Evolutionary conservation across 2,113 vertebrate species (phyloP).

Genomic region (Tyrannus savana): DNA sequence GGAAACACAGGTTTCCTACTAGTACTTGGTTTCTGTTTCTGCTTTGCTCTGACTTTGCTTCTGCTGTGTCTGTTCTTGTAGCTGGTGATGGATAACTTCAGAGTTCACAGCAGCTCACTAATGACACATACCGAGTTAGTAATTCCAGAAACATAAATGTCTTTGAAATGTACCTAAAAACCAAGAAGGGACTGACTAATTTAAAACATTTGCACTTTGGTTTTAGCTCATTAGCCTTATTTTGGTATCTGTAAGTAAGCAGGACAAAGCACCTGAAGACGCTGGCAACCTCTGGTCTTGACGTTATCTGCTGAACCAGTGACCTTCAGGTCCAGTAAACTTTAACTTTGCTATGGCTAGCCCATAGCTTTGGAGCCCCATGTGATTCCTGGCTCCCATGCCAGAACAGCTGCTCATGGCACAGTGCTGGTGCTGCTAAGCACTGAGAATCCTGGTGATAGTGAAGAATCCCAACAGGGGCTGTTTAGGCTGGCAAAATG

Average conservation of each 20-base stretch:
- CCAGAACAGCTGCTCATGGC: rapidly evolving
- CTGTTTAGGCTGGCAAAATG: neutral
- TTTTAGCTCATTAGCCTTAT: neutral
- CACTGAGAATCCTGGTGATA: rapidly evolving
- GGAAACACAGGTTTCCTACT: neutral
- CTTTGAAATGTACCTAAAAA: neutral
- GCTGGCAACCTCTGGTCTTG: neutral
- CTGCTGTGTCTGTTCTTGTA: neutral
- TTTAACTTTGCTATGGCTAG: neutral
- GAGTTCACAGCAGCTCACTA: neutral
- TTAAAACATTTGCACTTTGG: neutral
- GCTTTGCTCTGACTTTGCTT: neutral
- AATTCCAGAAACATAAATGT: neutral
- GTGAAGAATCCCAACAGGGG: rapidly evolving
- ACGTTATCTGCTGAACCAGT: neutral
- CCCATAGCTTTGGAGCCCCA: rapidly evolving
- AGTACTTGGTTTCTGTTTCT: neutral
- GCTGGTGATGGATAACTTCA: neutral
- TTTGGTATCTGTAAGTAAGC: no score
- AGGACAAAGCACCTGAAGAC: neutral
- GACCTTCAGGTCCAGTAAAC: neutral
- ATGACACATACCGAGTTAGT: neutral
- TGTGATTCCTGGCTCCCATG: neutral
- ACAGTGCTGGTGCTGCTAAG: neutral
- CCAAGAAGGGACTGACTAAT: neutral